These are phyloP conservation scores for Phalacrocorax aristotelis DNA, from an alignment of 2,113 vertebrate genomes.

Conservation along the genomic window DNA sequence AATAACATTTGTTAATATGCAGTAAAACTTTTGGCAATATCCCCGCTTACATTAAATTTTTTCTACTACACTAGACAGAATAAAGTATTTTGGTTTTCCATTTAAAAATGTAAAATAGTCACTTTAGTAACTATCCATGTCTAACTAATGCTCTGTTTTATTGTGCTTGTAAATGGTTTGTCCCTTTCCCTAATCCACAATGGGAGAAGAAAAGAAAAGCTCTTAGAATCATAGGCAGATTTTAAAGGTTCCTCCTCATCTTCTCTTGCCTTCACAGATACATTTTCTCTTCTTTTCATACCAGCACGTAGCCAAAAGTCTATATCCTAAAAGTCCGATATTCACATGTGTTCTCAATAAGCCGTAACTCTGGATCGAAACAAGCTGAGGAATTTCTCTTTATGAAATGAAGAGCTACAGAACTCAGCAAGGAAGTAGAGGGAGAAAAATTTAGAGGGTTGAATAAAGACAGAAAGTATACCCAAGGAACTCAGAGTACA, in stretches of 20 bases:
- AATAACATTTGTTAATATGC: not conserved
- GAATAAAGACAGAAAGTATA: not conserved
- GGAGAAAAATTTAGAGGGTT: not conserved
- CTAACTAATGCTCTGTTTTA: not conserved
- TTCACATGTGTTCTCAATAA: not conserved
- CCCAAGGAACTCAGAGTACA: not conserved
- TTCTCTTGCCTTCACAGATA: not conserved
- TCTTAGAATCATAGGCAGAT: not conserved
- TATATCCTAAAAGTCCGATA: not conserved
- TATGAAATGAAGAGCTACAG: not conserved
- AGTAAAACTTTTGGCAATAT: not conserved
- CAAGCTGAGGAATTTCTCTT: not conserved
- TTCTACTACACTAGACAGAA: not conserved
- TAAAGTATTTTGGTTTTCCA: not conserved
- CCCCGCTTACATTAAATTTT: not conserved
- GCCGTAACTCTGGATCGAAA: not conserved
- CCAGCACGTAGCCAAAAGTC: not conserved
- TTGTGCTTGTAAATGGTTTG: not conserved
- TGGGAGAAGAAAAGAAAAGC: not conserved
- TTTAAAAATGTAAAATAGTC: not conserved
- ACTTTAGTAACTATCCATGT: not conserved
- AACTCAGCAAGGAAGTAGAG: not conserved
- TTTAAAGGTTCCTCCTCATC: not conserved
- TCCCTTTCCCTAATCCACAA: not conserved
- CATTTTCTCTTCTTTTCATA: not conserved